Evolutionary conservation across 1,140 invertebrate species (phyloP), one percentile per base, ranked within the genome.

Genomic region (Bombus impatiens): DNA sequence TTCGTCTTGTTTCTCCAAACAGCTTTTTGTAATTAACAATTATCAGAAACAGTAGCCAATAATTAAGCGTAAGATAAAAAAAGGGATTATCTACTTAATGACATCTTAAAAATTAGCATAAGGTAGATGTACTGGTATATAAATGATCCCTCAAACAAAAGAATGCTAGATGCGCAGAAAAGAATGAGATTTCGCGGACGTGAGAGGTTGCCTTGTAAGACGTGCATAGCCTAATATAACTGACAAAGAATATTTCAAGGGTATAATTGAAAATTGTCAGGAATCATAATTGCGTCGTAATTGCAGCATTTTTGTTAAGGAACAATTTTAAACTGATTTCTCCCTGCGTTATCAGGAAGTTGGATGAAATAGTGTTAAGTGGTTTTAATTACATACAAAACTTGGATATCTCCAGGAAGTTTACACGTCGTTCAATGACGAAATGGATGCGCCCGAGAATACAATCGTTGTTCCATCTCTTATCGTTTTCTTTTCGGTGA

Each of bases 301-400:
- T 57, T 75, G 13, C 6, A 8, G 15, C n/a, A 57, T 40, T 79
- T 57, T 47, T 62, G 57, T 65, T 47, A 32, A 62, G 57, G 68
- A 89, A 84, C 82, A 85, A 87, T 89, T 89, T 89, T 87, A 84
- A 89, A 81, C 67, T 80, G 84, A 89, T 87, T 82, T 84, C 74
- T 89, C 53, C 25, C 65, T 62, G 53, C 40, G 89, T 88, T 91
- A 89, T 88, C 81, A 84, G 84, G 83, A 91, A 91, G 89, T 90
- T 90, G 72, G 84, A 53, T 74, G 71, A 89, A 88, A 90, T 86
- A 72, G 78, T 87, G 86, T 91, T 91, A 91, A 90, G 86, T 88
- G 84, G 75, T 91, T 91, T 91, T 91, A 91, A 91, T 89, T 91
- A 91, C 82, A 89, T 87, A 89, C 75, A 82, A 88, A 91, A 91